phyloP scores from a whole-genome alignment of 2,888 invertebrate species.

The Auanema freiburgensis region DNA sequence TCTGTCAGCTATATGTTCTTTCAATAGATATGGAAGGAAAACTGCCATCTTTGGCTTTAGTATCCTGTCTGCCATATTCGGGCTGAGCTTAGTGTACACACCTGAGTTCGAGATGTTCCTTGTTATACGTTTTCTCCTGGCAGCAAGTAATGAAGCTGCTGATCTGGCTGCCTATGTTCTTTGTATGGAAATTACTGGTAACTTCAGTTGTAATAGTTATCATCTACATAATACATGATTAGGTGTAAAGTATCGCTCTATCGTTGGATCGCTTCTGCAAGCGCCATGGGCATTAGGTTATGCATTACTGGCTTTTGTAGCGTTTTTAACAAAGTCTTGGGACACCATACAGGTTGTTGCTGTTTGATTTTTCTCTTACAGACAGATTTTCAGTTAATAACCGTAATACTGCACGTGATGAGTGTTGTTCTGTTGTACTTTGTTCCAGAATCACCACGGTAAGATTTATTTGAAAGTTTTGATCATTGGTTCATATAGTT shows the following conservation, averaged over 20 bases:
- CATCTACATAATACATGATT: background rate
- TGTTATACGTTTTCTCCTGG: slow-evolving; percentile 58
- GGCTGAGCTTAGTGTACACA: slow-evolving; percentile 54
- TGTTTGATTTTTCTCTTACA: background rate
- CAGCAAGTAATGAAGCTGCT: slow-evolving; percentile 63
- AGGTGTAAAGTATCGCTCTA: slow-evolving; percentile 63
- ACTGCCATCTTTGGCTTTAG: slow-evolving; percentile 58
- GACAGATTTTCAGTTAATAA: background rate
- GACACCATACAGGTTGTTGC: slow-evolving; percentile 50
- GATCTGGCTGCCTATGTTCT: slow-evolving; percentile 64
- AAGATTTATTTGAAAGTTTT: no score
- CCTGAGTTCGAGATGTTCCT: slow-evolving; percentile 57
- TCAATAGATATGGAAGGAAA: slow-evolving; percentile 57
- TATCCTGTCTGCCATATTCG: slow-evolving; percentile 58
- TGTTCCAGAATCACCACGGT: no score
- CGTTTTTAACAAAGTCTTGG: slow-evolving; percentile 62
- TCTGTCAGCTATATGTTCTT: background rate
- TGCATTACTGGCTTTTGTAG: slow-evolving; percentile 60
- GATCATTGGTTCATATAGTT: slow-evolving; percentile 2
- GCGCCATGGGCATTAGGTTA: slow-evolving; percentile 64
- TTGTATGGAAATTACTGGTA: slow-evolving; percentile 64
- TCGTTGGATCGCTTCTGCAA: slow-evolving; percentile 63
- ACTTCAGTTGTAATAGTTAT: background rate
- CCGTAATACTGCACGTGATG: no score
- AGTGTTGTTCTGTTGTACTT: no score